phyloP scores from a whole-genome alignment of 2,888 invertebrate genomes.

The Abscondita cerata region DNA sequence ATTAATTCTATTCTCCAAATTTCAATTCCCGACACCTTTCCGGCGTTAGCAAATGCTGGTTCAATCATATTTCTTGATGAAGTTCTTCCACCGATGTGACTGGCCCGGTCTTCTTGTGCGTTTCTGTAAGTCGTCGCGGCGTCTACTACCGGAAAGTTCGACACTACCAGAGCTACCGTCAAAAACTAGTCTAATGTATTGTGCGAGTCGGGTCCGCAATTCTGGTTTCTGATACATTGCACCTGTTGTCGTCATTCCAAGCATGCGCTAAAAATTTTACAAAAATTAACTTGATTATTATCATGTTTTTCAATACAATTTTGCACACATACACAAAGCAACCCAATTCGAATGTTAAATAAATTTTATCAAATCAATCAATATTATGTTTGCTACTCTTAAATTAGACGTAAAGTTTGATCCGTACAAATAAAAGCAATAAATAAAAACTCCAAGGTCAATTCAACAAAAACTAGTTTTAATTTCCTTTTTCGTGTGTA shows the following conservation, averaged over 20 bases:
- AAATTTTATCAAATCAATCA: no score
- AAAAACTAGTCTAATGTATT: slow-evolving; percentile 14
- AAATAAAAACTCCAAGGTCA: no score
- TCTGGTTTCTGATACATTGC: slow-evolving; percentile 25
- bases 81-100: slow-evolving; percentile 14
- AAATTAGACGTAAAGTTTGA: no score
- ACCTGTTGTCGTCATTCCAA: slow-evolving; percentile 19
- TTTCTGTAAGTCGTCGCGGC: slow-evolving; percentile 26
- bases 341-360: no score
- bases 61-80: slow-evolving; percentile 60
- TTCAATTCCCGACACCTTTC: slow-evolving; percentile 72
- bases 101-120: slow-evolving; percentile 7
- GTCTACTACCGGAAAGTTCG: slow-evolving; percentile 20
- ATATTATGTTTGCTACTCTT: no score
- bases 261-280: slow-evolving; percentile 20
- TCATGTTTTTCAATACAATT: no score
- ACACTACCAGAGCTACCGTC: slow-evolving; percentile 20
- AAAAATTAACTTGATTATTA: no score
- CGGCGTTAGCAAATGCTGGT: slow-evolving; percentile 75
- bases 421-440: no score
- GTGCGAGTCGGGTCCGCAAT: slow-evolving; percentile 18
- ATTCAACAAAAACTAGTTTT: no score
- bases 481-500: no score
- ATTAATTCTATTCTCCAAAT: slow-evolving; percentile 87
- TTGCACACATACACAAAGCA: no score